Conservation (phyloP, 2,888 invertebrate genomes). For the Conops quadrifasciatus region DNA sequence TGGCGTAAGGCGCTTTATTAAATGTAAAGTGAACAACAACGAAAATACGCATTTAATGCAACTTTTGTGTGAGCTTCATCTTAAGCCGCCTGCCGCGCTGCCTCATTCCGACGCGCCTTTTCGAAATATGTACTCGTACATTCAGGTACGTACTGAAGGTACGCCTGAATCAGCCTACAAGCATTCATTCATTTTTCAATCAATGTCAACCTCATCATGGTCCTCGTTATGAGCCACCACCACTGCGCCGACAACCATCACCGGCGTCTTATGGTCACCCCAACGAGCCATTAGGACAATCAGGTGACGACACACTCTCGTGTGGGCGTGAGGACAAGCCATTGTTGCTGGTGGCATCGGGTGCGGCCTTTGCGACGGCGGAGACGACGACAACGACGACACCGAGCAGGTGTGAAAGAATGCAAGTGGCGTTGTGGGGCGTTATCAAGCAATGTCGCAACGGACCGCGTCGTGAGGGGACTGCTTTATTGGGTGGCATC, state of each 20-base stretch:
- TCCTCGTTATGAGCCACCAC: not conserved
- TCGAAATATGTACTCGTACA: too few relatives aligned
- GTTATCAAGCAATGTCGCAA: not conserved
- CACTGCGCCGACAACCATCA: not conserved
- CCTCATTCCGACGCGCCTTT: conserved; percentile 3
- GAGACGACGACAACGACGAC: not conserved
- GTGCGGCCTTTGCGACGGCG: too few relatives aligned
- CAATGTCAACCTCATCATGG: conserved; percentile 7
- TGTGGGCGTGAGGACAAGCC: conserved; percentile 1
- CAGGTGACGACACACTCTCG: not conserved
- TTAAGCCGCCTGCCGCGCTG: conserved; percentile 40
- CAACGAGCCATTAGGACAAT: not conserved
- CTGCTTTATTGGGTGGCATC: conserved; percentile 18
- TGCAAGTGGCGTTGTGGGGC: not conserved
- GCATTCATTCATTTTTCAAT: conserved; percentile 21
- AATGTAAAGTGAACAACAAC: conserved; percentile 25
- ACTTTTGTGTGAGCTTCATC: conserved; percentile 40
- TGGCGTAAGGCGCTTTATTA: too few relatives aligned
- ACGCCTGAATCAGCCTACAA: not conserved
- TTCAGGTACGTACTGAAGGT: too few relatives aligned
- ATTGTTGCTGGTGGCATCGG: not conserved
- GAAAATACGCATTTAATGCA: conserved; percentile 44
- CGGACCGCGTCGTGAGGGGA: not conserved
- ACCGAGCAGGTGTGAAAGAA: conserved; percentile 12
- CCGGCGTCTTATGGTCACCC: conserved; percentile 18